Evolutionary conservation across 1,140 invertebrate genomes (phyloP), one percentile per base, ranked within the genome.

Genomic region (Formica exsecta): DNA sequence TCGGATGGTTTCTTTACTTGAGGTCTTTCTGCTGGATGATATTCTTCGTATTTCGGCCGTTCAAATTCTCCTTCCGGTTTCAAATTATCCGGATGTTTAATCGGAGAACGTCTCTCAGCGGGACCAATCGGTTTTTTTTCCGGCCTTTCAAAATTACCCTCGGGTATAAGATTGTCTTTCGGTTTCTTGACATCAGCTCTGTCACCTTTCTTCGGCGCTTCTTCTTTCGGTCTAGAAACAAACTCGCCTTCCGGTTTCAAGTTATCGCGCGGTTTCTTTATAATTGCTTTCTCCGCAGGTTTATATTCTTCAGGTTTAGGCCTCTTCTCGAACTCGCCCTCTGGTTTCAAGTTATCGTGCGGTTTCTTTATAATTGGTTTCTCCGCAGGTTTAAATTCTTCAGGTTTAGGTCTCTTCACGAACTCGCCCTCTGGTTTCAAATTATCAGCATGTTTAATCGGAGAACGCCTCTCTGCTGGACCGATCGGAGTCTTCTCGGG

Each of bases 391-490:
- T 71, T 86, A 90, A 93, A 95, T 73, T 94, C 92, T 48, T 91
- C 91, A 3, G 84, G 88, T 51, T 91, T 62, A 0, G 92, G 92
- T 54, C 79, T 44, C 86, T 38, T 38, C 9, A 95, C 92, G 87
- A 97, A 96, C 44, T 97, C 96, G 7, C 97, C 97, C 95, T 97
- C 97, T 29, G 96, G 94, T 91, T 96, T 96, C 0, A 98, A 90
- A 94, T 98, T 96, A 90, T 97, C 96, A 62, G 93, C 89, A 61
- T 96, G 96, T 93, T 96, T 96, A 32, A 96, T 96, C 16, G 96
- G 95, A 81, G 96, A 95, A 2, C 96, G 93, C 86, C 96, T 93
- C 90, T 97, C 97, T 5, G 94, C 95, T 62, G 94, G 95, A 9
- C 95, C 95, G 22, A 95, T 32, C 66, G 95, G 75, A 54, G 38